phyloP scores from a whole-genome alignment of 30 jellyfish, hydroid and myxozoan species.

The Calvadosia cruxmelitensis region DNA sequence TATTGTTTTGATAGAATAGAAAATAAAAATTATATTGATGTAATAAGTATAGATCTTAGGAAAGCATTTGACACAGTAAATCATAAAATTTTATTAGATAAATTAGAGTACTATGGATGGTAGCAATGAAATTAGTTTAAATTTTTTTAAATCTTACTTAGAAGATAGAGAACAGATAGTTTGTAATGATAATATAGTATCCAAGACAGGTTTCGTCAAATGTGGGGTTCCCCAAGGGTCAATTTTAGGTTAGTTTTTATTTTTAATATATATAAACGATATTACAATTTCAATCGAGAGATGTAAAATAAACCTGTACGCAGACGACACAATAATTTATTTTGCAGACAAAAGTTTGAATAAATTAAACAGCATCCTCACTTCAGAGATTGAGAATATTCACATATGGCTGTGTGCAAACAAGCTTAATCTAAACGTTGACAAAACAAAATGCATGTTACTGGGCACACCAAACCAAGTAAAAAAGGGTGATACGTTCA shows the following conservation, averaged over 20 bases:
- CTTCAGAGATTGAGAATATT: not conserved
- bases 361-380: not conserved
- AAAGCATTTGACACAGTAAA: slow-evolving; percentile 8
- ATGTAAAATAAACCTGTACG: not conserved
- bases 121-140: not conserved
- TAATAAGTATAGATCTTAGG: not conserved
- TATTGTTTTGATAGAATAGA: no score
- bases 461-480: no score
- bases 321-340: not conserved
- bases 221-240: slow-evolving; percentile 18
- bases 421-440: no score
- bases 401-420: no score
- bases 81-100: slow-evolving; percentile 5
- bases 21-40: not conserved
- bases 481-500: no score
- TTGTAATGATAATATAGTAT: not conserved
- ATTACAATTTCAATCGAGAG: not conserved
- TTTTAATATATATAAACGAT: not conserved
- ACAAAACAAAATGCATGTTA: no score
- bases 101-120: slow-evolving; percentile 8
- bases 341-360: no score
- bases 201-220: not conserved
- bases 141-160: not conserved
- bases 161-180: slow-evolving; percentile 2
- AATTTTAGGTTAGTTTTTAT: not conserved